Evolutionary conservation across 2,113 vertebrate species (phyloP), one percentile per base, ranked within the genome.

Genomic region (Panurus biarmicus): DNA sequence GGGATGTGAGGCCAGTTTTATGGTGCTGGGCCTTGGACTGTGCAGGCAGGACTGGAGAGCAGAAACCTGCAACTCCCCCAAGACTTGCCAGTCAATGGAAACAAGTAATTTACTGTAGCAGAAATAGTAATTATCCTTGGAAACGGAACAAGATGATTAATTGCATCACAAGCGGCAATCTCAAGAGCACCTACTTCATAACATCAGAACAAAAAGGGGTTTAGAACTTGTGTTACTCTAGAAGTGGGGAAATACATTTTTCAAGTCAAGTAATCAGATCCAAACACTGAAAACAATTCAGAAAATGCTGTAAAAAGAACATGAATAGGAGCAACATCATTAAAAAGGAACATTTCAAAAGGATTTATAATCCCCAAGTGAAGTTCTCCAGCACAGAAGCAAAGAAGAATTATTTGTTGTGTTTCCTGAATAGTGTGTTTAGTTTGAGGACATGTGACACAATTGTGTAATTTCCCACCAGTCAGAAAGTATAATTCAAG

Each of bases 401-500:
- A 89, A 86, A 93, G 77, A 88, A 87, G 60, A 54, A 36, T 25
- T 29, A 53, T 54, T 78, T 57, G 1, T 29, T 73, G 10, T 75
- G 40, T 87, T 93, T 91, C 66, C 85, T 76, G 74, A 67, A 22
- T 64, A 36, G 40, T 45, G 53, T 75, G 48, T 82, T 95, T 75
- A 53, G 44, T 85, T 12, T 69, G 65, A 12, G 48, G 87, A 70
- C 24, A 93, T 54, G 54, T 95, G 87, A 93, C 87, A 81, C 61
- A 84, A 74, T 12, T 40, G 74, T 53, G 85, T 76, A 72, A 85
- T 94, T 92, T 95, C 87, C 74, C 90, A 94, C 87, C 58, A 91
- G 91, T 94, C 87, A 95, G 62, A 72, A 78, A 85, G 35, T 71
- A n/a, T 67, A 94, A 90, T 90, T 88, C 71, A 56, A 87, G 62